Evolutionary conservation across 1,140 invertebrate species (phyloP), one percentile per base, ranked within the genome.

Genomic region (Drosophila arizonae): DNA sequence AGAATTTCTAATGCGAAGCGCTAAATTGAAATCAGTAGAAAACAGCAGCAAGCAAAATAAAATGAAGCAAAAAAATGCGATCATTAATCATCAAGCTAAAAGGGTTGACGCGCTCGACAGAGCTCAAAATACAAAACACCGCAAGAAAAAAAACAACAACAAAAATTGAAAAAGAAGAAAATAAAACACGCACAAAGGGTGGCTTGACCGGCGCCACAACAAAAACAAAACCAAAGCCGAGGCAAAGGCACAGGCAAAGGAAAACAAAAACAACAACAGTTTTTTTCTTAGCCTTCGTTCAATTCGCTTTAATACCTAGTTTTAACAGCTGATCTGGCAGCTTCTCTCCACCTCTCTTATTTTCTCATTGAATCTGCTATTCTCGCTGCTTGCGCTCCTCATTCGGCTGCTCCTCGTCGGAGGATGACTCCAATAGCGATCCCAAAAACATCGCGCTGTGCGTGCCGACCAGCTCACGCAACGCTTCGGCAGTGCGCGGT

Each of bases 1-100:
- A 76, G 11, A 57, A 70, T 70, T 30, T 43, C 51, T 50, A 30
- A 24, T 45, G 55, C 74, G 48, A 60, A 46, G 74, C 64, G 69
- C 57, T 76, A 77, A 87, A 87, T 87, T 88, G 84, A 88, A 88
- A 88, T 84, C 84, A 84, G 84, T 72, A 77, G 79, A 84, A 88
- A 84, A 88, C 79, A 78, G 43, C 10, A 48, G 26, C 43, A 48
- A 62, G 50, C 24, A 65, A 66, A 71, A 57, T 46, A 46, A 11
- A 64, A 73, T 28, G 58, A 68, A 24, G 43, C 9, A 54, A 72
- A 79, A 87, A 76, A 79, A 67, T 39, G 11, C 68, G 79, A 88
- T 88, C 82, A 87, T 87, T 87, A 87, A 87, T 87, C 82, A 87
- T 88, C 72, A 45, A 28, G 72, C 60, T 39, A 73, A 87, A 87